Percentiles rank a stretch among this genome's conserved stretches.
phyloP scores from a whole-genome alignment of 2,888 invertebrate species.

The Melanophora roralis region DNA sequence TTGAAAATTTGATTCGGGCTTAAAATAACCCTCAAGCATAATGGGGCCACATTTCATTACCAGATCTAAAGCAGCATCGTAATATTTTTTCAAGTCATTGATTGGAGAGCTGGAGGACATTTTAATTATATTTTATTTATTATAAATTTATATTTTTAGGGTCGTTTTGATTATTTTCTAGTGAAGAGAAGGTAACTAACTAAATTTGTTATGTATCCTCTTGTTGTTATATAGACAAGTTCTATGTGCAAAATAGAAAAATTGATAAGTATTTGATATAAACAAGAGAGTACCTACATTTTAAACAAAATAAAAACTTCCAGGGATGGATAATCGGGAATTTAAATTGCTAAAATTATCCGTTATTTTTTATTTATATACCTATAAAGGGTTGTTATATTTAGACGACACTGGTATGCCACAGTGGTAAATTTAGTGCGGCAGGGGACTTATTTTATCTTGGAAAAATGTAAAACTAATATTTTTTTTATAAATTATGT shows the following conservation, averaged over 20 bases:
- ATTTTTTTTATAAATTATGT: too few species aligned
- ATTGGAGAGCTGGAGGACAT: conserved; percentile 57
- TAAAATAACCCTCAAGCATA: conserved; percentile 72
- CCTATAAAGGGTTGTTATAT: too few species aligned
- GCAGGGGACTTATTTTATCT: too few species aligned
- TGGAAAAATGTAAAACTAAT: too few species aligned
- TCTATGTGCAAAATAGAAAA: conserved; percentile 41
- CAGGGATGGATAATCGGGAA: too few species aligned
- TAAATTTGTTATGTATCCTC: conserved; percentile 28
- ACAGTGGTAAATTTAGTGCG: too few species aligned
- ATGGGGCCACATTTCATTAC: conserved; percentile 74
- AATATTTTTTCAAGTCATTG: conserved; percentile 71
- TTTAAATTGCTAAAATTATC: too few species aligned
- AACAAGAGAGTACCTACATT: neutral
- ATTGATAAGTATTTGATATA: conserved; percentile 15
- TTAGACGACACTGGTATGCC: too few species aligned
- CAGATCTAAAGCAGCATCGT: conserved; percentile 71
- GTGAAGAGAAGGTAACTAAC: neutral
- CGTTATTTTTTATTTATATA: too few species aligned
- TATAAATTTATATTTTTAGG: conserved; percentile 13
- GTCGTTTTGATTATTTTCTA: conserved; percentile 2
- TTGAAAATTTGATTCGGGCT: conserved; percentile 70
- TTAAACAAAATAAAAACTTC: too few species aligned
- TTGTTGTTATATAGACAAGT: conserved; percentile 16
- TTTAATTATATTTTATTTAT: conserved; percentile 13